Evolutionary conservation across 2,888 invertebrate species (phyloP), one percentile per base, ranked within the genome.

Genomic region (Phortica okadai): DNA sequence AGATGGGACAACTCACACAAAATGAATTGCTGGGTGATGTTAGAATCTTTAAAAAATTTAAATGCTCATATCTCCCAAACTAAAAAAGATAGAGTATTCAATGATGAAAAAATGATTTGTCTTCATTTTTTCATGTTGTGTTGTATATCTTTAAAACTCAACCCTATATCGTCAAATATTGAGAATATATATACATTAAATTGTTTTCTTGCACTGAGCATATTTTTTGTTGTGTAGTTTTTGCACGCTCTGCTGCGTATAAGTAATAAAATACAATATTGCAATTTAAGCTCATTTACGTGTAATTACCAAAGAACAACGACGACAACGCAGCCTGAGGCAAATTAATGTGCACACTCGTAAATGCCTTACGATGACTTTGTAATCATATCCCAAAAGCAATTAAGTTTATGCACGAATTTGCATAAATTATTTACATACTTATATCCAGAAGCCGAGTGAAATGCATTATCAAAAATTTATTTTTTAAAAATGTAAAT

Each of bases 381-480:
- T 56, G 56, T 62, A 25, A 25, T 45, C 54, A 56, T 72, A 56
- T 56, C 70, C 54, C 70, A 72, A 72, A 72, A 72, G 70, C 70
- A 72, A 72, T 72, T 72, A 72, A 72, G 54, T 72, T 72, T 50
- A n/a, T 56, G 70, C 70, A 72, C 56, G 56, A 21, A 72, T 72
- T 72, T 72, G 70, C 70, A 72, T 72, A 72, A 69, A 69, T 45
- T 69, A 56, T n/a, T 14, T n/a, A 7, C 56, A 56, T 56, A 7
- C 56, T 11, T 56, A n/a, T 1, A 56, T n/a, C n/a, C 16, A n/a
- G 14, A 56, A 16, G 56, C n/a, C 14, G 6, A 62, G 62, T 25
- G 21, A 62, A 25, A 62, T 67, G 16, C 16, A 67, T 42, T 42
- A 44, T 44, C 54, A 70, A 70, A 70, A 70, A 50, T 70, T 70